Evolutionary conservation across 2,888 invertebrate species (phyloP), one percentile per base, ranked within the genome.

Genomic region (Colletes collaris): DNA sequence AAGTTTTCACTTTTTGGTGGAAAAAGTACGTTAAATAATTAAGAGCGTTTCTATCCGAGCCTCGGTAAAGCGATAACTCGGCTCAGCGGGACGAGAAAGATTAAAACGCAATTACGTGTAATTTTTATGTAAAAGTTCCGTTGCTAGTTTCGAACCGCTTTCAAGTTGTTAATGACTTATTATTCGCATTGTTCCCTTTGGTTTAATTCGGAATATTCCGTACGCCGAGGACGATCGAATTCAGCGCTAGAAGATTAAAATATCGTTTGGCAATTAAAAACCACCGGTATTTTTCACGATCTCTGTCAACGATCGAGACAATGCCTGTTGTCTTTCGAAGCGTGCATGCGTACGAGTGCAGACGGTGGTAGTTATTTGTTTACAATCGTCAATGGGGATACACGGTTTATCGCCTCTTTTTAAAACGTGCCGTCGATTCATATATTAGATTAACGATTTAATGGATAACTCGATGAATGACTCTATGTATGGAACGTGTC

Each of bases 401-500:
- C 58, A 66, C 68, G 62, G 44, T 70, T 81, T 71, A 66, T 65
- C 72, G 72, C 52, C 60, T 73, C 46, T 55, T 50, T 67, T 76
- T 67, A 76, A 68, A 79, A 78, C 67, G 76, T n/a, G 5, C 50
- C 66, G 80, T 79, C 82, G 86, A 89, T 86, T 89, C 85, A 77
- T 74, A 84, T 89, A 91, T 91, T 90, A 87, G 89, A 91, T 91
- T 90, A 90, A 90, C 89, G 84, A 86, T 90, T 90, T 89, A 91
- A 92, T 90, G 90, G 88, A 88, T 89, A 90, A 90, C 89, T 89
- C 87, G 90, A 89, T 89, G 90, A 92, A 90, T 89, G 88, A 88
- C 87, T 83, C 86, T 86, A 89, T 87, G 84, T 82, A 85, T 69
- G 80, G 84, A 88, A 89, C 89, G 88, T 90, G 90, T 90, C 87